Base-by-base conservation (phyloP, 1,140 invertebrate genomes). In the Drosophila varians region DNA sequence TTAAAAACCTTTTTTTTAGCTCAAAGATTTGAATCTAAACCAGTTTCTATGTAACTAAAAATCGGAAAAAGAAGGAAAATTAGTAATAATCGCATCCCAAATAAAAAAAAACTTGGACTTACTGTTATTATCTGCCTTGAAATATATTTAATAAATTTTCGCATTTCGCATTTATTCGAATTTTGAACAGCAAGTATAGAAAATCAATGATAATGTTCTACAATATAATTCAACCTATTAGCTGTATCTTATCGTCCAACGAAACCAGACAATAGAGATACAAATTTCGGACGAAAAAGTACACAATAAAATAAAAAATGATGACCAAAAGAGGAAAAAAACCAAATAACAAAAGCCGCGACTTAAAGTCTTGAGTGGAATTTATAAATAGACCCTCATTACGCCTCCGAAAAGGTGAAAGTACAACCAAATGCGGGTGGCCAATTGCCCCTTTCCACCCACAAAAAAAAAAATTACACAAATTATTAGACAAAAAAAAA, bases 381-480 rank as follows among this genome's bases (percentile, higher is more conserved):
- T 19, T 14, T 25, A 31, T 21, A 65, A 66, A n/a, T 45, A 64
- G 46, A 26, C 46, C 38, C 38, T 54, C 38, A 54, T 54, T 43
- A 43, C 6, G 38, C 23, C 23, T 11, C 9, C 16, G 16, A 12
- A 52, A 26, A 43, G 60, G 46, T 52, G 62, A 66, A 65, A 66
- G 62, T 65, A 34, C 46, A 65, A 65, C n/a, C 11, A 31, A 12
- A 18, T 42, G 38, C 46, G 26, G 25, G 5, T 28, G 23, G 21
- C 4, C 2, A 2, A 11, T 31, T 9, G 14, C 25, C 23, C 46
- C 38, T 8, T 51, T n/a, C 38, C 58, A 48, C 45, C 58, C 45
- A 48, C 57, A 19, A 38, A 8, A 4, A 14, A 14, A 42, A 42
- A 18, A 42, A 16, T 18, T 18, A 42, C 38, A 42, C 26, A 23